Percentiles rank a stretch among this genome's conserved stretches.
Conservation (phyloP, 2,888 invertebrate genomes). For the Serripes groenlandicus region DNA sequence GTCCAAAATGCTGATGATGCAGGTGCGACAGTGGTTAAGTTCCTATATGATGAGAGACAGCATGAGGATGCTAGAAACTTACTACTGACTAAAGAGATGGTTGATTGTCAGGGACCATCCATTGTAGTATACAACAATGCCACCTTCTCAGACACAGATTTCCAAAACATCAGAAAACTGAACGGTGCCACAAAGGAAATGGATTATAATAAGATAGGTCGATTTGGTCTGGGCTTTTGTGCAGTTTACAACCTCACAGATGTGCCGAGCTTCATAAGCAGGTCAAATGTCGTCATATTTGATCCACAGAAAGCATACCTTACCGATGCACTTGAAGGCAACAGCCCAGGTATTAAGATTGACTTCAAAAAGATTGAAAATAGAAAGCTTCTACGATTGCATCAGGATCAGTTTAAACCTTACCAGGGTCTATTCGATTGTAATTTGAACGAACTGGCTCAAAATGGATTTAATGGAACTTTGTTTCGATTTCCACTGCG, state of each 20-base stretch:
- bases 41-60: constrained; percentile 82
- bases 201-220: constrained; percentile 81
- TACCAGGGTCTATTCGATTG: constrained; percentile 78
- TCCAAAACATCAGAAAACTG: constrained; percentile 82
- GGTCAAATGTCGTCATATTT: constrained; percentile 82
- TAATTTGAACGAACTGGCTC: constrained; percentile 7
- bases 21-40: constrained; percentile 74
- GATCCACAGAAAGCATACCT: constrained; percentile 83
- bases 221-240: constrained; percentile 85
- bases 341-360: constrained; percentile 43
- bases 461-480: constrained; percentile 75
- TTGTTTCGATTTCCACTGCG: constrained; percentile 84
- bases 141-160: constrained; percentile 81
- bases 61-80: constrained; percentile 71
- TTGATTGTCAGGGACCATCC: constrained; percentile 83
- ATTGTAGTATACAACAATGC: constrained; percentile 84
- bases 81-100: constrained; percentile 80
- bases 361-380: constrained; percentile 25
- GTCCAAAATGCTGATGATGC: constrained; percentile 84
- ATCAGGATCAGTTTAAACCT: constrained; percentile 78
- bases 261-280: constrained; percentile 84
- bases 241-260: constrained; percentile 85
- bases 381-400: constrained; percentile 50
- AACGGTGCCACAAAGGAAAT: constrained; percentile 82
- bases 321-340: constrained; percentile 51